Evolutionary conservation across 2,113 vertebrate genomes (phyloP).

Genomic region (Antigone vipio): DNA sequence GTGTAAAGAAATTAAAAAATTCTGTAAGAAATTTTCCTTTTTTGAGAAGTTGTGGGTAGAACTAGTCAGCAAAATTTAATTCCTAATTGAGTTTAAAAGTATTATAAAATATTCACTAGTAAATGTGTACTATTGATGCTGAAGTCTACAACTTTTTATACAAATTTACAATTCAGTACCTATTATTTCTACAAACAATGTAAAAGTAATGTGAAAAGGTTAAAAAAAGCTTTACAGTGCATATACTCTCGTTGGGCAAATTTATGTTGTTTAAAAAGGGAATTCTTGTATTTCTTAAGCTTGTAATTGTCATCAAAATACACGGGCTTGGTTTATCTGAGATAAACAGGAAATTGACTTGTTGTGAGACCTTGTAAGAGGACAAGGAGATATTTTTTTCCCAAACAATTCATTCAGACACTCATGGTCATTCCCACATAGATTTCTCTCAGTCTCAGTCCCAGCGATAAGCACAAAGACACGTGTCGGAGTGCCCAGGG

Average conservation of each 20-base stretch:
- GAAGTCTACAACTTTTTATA: not conserved
- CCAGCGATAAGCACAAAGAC: not conserved
- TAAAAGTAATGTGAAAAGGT: not conserved
- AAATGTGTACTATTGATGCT: not conserved
- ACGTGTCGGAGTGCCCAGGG: not conserved
- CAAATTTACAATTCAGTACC: not conserved
- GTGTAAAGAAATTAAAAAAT: not conserved
- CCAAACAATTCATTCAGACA: not conserved
- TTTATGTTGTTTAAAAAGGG: not conserved
- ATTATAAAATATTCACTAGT: not conserved
- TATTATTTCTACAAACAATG: not conserved
- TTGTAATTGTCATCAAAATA: not conserved
- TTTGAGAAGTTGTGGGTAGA: not conserved
- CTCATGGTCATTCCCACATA: not conserved
- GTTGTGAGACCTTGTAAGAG: not conserved
- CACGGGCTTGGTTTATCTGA: not conserved
- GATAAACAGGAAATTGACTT: conserved; percentile 6
- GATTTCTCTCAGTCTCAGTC: not conserved
- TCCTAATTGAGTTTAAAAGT: not conserved
- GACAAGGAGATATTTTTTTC: not conserved
- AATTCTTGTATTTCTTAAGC: not conserved
- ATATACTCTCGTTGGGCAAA: not conserved
- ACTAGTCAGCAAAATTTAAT: not conserved
- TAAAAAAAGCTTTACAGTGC: not conserved
- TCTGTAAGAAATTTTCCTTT: not conserved